Percentiles rank a stretch among this genome's conserved stretches.
Conservation (phyloP, 1,140 invertebrate genomes). For the Danaus plexippus region DNA sequence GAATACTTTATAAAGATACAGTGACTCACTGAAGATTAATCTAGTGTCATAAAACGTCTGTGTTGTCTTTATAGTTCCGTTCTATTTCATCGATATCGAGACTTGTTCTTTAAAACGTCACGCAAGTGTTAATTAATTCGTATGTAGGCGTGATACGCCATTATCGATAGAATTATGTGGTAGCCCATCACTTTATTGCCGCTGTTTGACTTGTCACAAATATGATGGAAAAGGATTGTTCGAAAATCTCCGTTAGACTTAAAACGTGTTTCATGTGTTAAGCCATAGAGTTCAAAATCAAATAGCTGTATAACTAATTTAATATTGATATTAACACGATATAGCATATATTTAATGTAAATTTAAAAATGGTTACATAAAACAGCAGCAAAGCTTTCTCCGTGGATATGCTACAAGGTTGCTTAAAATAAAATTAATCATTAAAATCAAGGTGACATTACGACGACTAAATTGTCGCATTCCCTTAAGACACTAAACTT, state of each 20-base stretch:
- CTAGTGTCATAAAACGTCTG: conserved; percentile 40
- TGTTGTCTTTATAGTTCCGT: conserved; percentile 44
- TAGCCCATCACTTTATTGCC: conserved; percentile 55
- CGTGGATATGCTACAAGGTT: too few relatives aligned
- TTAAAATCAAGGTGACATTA: too few relatives aligned
- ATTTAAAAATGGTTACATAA: too few relatives aligned
- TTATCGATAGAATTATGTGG: conserved; percentile 60
- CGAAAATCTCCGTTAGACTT: too few relatives aligned
- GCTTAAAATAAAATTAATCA: too few relatives aligned
- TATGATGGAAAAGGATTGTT: conserved; percentile 12
- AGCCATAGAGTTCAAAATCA: too few relatives aligned
- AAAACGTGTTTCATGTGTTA: too few relatives aligned
- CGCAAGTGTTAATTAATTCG: conserved; percentile 64
- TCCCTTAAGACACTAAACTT: background rate
- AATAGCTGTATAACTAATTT: too few relatives aligned
- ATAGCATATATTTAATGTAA: too few relatives aligned
- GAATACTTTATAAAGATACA: conserved; percentile 27
- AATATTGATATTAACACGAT: too few relatives aligned
- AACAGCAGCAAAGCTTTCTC: too few relatives aligned
- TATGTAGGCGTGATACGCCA: conserved; percentile 56
- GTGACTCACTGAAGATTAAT: conserved; percentile 51
- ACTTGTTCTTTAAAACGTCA: conserved; percentile 44
- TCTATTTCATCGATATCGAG: conserved; percentile 47
- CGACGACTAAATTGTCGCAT: conserved; percentile 1
- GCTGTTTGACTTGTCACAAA: conserved; percentile 22